Conservation (phyloP, 2,888 invertebrate species). For the Cerastis leucographa region DNA sequence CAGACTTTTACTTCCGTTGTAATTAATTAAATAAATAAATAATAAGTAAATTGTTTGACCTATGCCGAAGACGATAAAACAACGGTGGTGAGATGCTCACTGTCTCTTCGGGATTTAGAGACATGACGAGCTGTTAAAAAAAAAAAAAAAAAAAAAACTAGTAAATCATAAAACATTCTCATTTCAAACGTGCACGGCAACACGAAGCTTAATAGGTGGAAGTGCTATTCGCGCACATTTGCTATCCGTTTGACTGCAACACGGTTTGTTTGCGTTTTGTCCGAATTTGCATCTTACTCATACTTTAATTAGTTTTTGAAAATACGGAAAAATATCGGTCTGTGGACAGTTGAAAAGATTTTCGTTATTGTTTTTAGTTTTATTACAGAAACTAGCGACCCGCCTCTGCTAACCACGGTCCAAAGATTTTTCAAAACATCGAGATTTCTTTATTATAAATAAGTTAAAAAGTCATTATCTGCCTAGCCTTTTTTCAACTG, state of each 20-base stretch:
- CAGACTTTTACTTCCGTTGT: too few relatives aligned
- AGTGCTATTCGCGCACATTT: constrained; percentile 58
- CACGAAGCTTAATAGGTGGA: constrained; percentile 64
- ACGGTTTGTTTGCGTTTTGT: constrained; percentile 52
- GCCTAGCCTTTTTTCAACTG: too few relatives aligned
- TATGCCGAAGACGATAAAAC: too few relatives aligned
- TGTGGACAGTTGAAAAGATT: neutral
- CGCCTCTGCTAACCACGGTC: too few relatives aligned
- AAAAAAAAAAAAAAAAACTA: too few relatives aligned
- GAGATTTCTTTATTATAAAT: too few relatives aligned
- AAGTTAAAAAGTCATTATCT: too few relatives aligned
- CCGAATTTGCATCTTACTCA: constrained; percentile 56
- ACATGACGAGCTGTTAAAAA: neutral
- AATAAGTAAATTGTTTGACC: too few relatives aligned
- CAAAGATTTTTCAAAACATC: too few relatives aligned
- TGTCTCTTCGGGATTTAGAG: neutral
- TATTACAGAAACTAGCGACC: constrained; percentile 1
- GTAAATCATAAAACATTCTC: neutral
- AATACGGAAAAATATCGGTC: constrained; percentile 16
- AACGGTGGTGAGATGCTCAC: neutral
- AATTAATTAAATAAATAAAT: too few relatives aligned
- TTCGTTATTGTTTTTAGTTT: constrained; percentile 4
- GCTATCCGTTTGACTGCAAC: constrained; percentile 54
- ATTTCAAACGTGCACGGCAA: constrained; percentile 27
- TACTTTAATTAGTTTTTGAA: constrained; percentile 44